A percentile compares a stretch with the other conserved stretches of the same genome.
Evolutionary conservation across 37 sponge, comb jelly and placozoan species (phyloP).

Genomic region (Halichondria panicea): DNA sequence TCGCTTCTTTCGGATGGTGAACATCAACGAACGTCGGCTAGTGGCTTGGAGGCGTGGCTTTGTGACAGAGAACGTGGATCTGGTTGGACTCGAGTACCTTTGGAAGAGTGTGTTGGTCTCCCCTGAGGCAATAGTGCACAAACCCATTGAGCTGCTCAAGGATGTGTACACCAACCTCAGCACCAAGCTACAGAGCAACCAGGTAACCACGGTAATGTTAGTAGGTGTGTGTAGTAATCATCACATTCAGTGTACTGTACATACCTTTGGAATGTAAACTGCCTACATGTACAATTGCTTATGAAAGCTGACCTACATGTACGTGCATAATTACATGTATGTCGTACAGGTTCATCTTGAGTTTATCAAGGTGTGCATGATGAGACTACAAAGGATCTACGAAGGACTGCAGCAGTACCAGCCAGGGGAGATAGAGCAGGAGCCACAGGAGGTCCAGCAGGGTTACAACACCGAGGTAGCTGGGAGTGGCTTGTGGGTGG

Average conservation of each 20-base stretch:
- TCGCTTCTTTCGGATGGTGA: constrained; percentile 83
- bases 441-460: constrained; percentile 37
- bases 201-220: constrained; percentile 39
- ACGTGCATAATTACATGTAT: background rate
- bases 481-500: background rate
- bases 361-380: constrained; percentile 62
- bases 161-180: constrained; percentile 86
- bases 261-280: no score
- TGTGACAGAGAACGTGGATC: constrained; percentile 75
- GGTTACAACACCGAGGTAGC: constrained; percentile 37
- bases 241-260: background rate
- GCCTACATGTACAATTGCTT: background rate
- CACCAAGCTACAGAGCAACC: constrained; percentile 68
- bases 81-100: constrained; percentile 87
- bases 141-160: constrained; percentile 89
- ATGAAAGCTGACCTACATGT: no score
- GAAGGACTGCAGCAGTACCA: constrained; percentile 48
- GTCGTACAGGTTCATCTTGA: constrained; percentile 41
- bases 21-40: constrained; percentile 70
- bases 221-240: background rate
- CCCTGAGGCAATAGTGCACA: constrained; percentile 72
- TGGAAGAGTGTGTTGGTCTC: constrained; percentile 83
- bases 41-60: constrained; percentile 62
- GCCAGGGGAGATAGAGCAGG: constrained; percentile 52
- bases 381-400: constrained; percentile 36